These are phyloP conservation scores for Epinephelus moara DNA, from an alignment of 2,113 vertebrate genomes.

Conservation along the genomic window DNA sequence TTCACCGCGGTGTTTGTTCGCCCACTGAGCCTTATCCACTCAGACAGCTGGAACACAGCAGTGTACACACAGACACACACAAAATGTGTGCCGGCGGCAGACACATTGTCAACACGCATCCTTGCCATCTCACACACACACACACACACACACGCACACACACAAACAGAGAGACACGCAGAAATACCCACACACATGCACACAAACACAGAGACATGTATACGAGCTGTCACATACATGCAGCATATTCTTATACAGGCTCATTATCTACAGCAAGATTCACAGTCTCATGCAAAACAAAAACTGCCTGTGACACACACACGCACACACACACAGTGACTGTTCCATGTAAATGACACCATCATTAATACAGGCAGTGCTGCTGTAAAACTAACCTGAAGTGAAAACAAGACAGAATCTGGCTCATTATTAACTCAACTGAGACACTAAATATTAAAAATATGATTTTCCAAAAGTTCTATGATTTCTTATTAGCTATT, in stretches of 20 bases:
- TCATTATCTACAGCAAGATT: constrained; percentile 21
- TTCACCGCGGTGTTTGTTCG: constrained; percentile 43
- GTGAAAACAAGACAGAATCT: not conserved
- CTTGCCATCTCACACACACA: not conserved
- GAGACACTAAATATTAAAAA: not conserved
- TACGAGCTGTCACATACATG: constrained; percentile 26
- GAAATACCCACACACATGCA: not conserved
- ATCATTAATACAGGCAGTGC: not conserved
- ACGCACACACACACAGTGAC: not conserved
- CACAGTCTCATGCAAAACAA: not conserved
- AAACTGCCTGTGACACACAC: not conserved
- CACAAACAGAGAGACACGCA: not conserved
- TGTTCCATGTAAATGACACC: not conserved
- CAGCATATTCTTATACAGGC: not conserved
- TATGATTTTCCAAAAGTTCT: not conserved
- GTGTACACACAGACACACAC: constrained; percentile 59
- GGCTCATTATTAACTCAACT: not conserved
- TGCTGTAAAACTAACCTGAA: not conserved
- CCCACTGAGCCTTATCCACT: constrained; percentile 69
- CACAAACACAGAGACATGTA: not conserved
- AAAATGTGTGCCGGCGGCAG: constrained; percentile 27
- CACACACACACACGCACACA: not conserved
- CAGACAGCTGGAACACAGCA: constrained; percentile 73
- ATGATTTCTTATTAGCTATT: not conserved
- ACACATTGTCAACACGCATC: constrained; percentile 52